Conservation (phyloP, 2,113 vertebrate species). For the Colossoma macropomum region DNA sequence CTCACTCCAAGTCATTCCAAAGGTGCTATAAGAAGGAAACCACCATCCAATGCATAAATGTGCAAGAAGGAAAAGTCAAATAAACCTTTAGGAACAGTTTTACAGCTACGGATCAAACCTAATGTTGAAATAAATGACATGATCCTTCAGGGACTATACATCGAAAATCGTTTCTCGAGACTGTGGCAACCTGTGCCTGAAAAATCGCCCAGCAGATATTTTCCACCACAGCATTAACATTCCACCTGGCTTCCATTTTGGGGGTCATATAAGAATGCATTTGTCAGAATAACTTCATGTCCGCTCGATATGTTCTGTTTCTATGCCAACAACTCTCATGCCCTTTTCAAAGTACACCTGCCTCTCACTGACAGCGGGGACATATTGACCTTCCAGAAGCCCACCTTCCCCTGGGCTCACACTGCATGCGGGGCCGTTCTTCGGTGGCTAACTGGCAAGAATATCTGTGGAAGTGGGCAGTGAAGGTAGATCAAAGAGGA, state of each 20-base stretch:
- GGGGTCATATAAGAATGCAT: constrained; percentile 26
- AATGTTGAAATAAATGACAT: background rate
- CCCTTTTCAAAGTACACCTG: constrained; percentile 47
- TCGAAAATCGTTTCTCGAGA: background rate
- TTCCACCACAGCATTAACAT: constrained; percentile 13
- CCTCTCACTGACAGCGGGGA: constrained; percentile 31
- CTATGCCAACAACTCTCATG: constrained; percentile 38
- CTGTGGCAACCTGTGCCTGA: background rate
- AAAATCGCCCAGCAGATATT: background rate
- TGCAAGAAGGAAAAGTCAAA: background rate
- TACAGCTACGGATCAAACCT: background rate
- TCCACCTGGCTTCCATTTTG: constrained; percentile 29
- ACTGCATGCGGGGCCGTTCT: constrained; percentile 29
- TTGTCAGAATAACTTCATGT: constrained; percentile 19
- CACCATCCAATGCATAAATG: background rate
- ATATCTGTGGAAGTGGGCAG: constrained; percentile 35
- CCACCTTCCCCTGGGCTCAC: constrained; percentile 43
- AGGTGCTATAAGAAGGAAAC: background rate
- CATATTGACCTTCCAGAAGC: constrained; percentile 46
- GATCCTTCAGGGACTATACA: background rate
- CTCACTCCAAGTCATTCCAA: background rate
- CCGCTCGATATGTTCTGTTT: constrained; percentile 28
- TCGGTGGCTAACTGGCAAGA: constrained; percentile 40
- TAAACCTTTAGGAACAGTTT: background rate
- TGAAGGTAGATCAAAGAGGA: constrained; percentile 2